These are phyloP conservation scores for Andricus quercusramuli DNA, from an alignment of 2,888 invertebrate genomes.

Conservation along the genomic window DNA sequence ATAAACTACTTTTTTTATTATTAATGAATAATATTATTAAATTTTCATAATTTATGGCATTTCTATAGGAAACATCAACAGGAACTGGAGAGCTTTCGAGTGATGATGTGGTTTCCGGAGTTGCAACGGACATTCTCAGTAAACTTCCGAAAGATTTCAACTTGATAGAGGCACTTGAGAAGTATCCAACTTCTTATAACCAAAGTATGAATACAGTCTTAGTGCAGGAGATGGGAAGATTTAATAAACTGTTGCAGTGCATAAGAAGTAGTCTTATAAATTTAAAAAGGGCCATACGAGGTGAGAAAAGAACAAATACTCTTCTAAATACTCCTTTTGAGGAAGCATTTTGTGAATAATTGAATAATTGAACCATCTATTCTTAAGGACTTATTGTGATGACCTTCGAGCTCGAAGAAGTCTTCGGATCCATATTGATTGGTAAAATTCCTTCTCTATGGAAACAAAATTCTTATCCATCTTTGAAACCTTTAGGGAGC, in stretches of 20 bases:
- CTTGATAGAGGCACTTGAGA: conserved; percentile 83
- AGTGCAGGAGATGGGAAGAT: conserved; percentile 91
- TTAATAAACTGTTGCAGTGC: conserved; percentile 87
- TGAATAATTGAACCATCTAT: background rate
- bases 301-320: conserved; percentile 77
- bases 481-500: conserved; percentile 92
- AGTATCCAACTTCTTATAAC: conserved; percentile 88
- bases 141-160: conserved; percentile 88
- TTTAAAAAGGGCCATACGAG: conserved; percentile 93
- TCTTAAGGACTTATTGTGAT: conserved; percentile 89
- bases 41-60: background rate
- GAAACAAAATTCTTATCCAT: conserved; percentile 93
- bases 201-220: conserved; percentile 97
- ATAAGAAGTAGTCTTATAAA: conserved; percentile 88
- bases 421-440: conserved; percentile 89
- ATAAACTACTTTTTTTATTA: too few species aligned
- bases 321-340: background rate
- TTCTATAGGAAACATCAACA: conserved; percentile 83
- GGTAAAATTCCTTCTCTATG: conserved; percentile 92
- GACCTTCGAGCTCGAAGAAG: conserved; percentile 91
- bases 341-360: background rate
- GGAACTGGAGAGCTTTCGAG: conserved; percentile 85
- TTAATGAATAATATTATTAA: background rate
- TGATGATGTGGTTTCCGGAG: conserved; percentile 89
- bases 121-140: conserved; percentile 88